A percentile compares a stretch with the other conserved stretches of the same genome.
Conservation (phyloP, 2,113 vertebrate genomes). For the Heliornis fulica region DNA sequence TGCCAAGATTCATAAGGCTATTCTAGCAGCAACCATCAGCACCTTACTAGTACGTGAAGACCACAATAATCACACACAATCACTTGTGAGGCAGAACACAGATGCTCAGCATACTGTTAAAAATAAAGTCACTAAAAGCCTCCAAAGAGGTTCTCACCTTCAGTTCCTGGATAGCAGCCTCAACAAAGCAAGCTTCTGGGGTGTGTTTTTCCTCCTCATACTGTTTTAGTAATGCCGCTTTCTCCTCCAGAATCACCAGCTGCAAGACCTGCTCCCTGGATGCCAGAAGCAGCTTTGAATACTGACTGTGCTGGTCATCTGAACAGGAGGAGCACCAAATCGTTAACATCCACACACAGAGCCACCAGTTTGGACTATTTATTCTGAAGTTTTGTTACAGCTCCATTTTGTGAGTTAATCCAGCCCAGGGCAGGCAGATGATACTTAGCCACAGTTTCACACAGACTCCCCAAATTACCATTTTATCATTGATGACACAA, state of each 20-base stretch:
- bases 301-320: slow-evolving; percentile 84
- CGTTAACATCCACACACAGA: background rate
- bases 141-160: slow-evolving; percentile 75
- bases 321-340: background rate
- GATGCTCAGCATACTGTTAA: background rate
- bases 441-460: background rate
- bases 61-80: background rate
- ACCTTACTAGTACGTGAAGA: background rate
- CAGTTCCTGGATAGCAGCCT: slow-evolving; percentile 91
- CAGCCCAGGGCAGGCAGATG: background rate
- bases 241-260: slow-evolving; percentile 86
- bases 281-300: slow-evolving; percentile 94
- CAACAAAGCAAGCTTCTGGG: slow-evolving; percentile 89
- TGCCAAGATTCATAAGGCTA: background rate
- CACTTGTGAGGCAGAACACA: background rate
- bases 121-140: background rate
- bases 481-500: background rate
- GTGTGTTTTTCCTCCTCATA: slow-evolving; percentile 85
- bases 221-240: slow-evolving; percentile 80
- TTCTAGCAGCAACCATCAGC: background rate
- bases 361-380: background rate
- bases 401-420: background rate
- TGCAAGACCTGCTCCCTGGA: slow-evolving; percentile 85
- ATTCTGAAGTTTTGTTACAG: background rate
- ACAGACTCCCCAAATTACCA: background rate